Evolutionary conservation across 2,888 invertebrate genomes (phyloP).

Genomic region (Pristionchus maxplancki): DNA sequence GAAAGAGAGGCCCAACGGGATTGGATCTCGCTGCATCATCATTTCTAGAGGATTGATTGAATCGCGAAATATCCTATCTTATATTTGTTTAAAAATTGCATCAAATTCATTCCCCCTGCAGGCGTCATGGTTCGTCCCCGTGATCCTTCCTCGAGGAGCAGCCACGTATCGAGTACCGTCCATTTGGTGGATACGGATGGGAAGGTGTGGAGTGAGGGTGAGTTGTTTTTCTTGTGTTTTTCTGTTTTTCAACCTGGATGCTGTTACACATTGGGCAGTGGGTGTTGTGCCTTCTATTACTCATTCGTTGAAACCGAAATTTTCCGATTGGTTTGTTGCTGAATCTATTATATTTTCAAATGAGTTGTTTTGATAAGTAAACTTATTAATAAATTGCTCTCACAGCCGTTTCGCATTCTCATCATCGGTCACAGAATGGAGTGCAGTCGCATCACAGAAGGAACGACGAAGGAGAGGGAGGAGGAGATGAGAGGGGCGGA

Average conservation of each 20-base stretch:
- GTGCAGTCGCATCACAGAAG: not conserved
- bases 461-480: constrained; percentile 1
- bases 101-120: not conserved
- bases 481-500: not conserved
- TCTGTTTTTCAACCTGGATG: not conserved
- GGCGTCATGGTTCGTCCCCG: not conserved
- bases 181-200: constrained; percentile 10
- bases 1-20: too few species aligned
- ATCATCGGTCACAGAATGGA: not conserved
- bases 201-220: constrained; percentile 16
- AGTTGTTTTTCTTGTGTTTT: not conserved
- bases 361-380: too few species aligned
- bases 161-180: not conserved
- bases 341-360: too few species aligned
- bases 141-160: not conserved
- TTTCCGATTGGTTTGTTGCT: too few species aligned
- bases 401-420: not conserved
- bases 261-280: not conserved
- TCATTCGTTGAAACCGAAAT: too few species aligned
- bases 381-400: too few species aligned
- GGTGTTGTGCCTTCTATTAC: too few species aligned
- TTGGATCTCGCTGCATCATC: too few species aligned
- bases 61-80: too few species aligned
- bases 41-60: too few species aligned
- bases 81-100: too few species aligned